Conservation (phyloP, 2,113 vertebrate genomes). For the Semnornis frantzii region DNA sequence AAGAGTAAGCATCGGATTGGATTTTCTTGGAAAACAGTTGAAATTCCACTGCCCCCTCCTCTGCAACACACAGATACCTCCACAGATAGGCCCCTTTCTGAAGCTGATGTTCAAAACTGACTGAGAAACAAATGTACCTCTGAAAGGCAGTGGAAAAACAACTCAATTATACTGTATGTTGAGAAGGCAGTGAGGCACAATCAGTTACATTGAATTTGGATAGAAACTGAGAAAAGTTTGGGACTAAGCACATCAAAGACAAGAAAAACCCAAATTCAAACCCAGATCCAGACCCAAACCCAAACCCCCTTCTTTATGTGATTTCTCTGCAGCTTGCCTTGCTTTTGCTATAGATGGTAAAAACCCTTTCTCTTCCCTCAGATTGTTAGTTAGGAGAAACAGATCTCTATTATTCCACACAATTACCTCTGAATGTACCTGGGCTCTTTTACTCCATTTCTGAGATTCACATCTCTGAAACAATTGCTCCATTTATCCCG, state of each 20-base stretch:
- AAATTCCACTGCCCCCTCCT: background rate
- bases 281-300: background rate
- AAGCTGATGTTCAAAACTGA: background rate
- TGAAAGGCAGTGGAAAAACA: background rate
- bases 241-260: background rate
- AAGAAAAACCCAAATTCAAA: background rate
- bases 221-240: background rate
- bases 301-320: background rate
- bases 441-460: background rate
- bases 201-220: background rate
- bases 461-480: background rate
- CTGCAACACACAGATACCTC: background rate
- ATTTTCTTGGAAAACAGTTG: background rate
- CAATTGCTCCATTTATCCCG: conserved; percentile 8
- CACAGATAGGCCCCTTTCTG: background rate
- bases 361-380: background rate
- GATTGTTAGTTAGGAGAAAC: conserved; percentile 1
- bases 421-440: conserved; percentile 13
- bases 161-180: background rate
- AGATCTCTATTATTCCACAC: background rate
- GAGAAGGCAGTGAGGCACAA: background rate
- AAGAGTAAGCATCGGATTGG: fast-evolving
- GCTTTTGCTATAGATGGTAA: background rate
- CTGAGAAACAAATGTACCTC: background rate
- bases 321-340: background rate